Conservation (phyloP, 2,888 invertebrate genomes). For the Lottia scabra region DNA sequence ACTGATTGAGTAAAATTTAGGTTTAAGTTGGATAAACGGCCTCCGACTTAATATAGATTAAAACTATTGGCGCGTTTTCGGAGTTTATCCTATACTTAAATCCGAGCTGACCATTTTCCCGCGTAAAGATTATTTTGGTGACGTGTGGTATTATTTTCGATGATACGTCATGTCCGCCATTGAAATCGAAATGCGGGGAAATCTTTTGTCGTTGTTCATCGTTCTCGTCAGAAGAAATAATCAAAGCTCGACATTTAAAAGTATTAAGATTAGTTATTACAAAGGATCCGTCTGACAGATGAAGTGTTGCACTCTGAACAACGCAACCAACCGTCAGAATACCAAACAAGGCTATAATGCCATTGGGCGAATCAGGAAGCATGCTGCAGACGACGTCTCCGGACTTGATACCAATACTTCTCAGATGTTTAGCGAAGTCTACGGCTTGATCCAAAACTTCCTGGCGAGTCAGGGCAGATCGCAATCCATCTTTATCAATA, state of each 20-base stretch:
- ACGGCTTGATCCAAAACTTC: neutral
- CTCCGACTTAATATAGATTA: too few relatives aligned
- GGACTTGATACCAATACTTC: neutral
- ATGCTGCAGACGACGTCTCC: neutral
- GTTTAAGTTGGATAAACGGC: too few relatives aligned
- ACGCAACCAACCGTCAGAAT: too few relatives aligned
- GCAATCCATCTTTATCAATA: too few relatives aligned
- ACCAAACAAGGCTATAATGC: neutral
- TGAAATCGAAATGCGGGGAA: neutral
- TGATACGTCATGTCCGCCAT: neutral
- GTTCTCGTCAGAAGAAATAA: neutral
- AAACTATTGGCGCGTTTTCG: too few relatives aligned
- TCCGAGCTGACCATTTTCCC: neutral
- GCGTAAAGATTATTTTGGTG: neutral
- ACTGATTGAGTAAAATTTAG: too few relatives aligned
- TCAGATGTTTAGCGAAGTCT: neutral
- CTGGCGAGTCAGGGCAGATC: neutral
- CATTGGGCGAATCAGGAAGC: neutral
- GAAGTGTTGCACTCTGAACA: neutral
- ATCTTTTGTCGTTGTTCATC: neutral
- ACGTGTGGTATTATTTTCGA: neutral
- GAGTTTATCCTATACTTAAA: too few relatives aligned
- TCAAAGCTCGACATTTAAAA: neutral
- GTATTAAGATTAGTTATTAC: neutral
- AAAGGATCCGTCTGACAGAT: neutral